phyloP scores from a whole-genome alignment of 2,797 vertebrate species.

The Crocidura indochinensis region DNA sequence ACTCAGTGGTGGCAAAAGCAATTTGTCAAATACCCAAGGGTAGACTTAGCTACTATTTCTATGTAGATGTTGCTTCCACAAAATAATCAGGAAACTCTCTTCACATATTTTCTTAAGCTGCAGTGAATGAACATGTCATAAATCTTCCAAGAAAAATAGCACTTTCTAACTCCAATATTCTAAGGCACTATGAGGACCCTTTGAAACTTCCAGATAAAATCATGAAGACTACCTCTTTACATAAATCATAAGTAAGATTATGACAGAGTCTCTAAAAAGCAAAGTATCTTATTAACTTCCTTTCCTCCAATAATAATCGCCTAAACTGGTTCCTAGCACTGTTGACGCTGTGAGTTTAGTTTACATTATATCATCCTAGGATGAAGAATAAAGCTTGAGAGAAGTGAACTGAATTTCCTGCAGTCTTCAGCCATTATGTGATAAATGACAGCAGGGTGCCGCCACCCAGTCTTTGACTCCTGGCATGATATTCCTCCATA shows the following conservation, averaged over 20 bases:
- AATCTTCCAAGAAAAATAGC: neutral
- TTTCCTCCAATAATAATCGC: constrained; percentile 7
- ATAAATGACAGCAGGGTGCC: neutral
- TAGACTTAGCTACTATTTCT: neutral
- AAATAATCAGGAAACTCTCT: neutral
- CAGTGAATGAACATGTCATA: neutral
- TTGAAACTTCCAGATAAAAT: neutral
- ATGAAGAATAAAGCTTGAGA: constrained; percentile 11
- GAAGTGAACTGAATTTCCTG: neutral
- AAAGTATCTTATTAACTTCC: constrained; percentile 16
- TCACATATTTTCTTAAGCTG: neutral
- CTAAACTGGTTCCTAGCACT: neutral
- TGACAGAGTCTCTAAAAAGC: neutral
- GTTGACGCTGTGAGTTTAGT: neutral
- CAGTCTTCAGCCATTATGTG: neutral
- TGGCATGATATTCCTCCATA: rapidly evolving
- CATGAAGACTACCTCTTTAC: neutral
- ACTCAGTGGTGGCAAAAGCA: neutral
- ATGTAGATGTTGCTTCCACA: neutral
- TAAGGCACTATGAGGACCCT: neutral
- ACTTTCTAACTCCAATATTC: neutral
- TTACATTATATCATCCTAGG: neutral
- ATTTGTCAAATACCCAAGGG: neutral
- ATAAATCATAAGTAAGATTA: neutral
- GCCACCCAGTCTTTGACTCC: neutral